phyloP scores from a whole-genome alignment of 2,888 invertebrate genomes.

The Choristoneura rosaceana region DNA sequence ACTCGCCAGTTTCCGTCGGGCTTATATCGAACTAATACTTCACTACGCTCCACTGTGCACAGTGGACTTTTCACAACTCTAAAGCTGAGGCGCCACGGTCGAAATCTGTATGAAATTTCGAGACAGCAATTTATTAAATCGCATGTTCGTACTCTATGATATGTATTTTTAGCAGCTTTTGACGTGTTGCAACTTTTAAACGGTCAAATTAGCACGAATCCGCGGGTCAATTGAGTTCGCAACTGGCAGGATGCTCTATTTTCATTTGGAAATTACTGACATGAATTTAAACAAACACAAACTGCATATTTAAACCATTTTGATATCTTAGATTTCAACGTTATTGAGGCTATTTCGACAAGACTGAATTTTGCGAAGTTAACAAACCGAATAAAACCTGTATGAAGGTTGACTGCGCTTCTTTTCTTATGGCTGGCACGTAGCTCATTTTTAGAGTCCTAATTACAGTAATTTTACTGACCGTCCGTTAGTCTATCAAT shows the following conservation, averaged over 20 bases:
- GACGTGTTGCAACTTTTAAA: slow-evolving; percentile 44
- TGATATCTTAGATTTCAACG: too few species aligned
- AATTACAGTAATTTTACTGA: too few species aligned
- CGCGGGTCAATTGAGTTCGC: slow-evolving; percentile 39
- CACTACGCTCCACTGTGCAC: slow-evolving; percentile 24
- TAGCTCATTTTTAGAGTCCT: too few species aligned
- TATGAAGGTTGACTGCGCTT: too few species aligned
- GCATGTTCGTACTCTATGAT: slow-evolving; percentile 31
- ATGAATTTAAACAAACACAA: background rate
- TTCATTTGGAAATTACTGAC: slow-evolving; percentile 11
- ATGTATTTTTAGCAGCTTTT: slow-evolving; percentile 41
- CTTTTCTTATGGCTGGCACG: too few species aligned
- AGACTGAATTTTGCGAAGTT: too few species aligned
- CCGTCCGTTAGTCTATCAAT: too few species aligned
- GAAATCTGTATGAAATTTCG: slow-evolving; percentile 4
- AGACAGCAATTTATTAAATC: slow-evolving; percentile 35
- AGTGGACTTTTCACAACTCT: slow-evolving; percentile 9
- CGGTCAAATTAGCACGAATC: slow-evolving; percentile 43
- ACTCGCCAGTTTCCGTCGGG: slow-evolving; percentile 56
- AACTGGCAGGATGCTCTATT: slow-evolving; percentile 33
- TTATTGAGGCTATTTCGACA: too few species aligned
- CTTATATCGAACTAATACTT: slow-evolving; percentile 46
- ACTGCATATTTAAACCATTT: too few species aligned
- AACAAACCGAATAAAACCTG: too few species aligned
- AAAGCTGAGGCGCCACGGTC: background rate